Evolutionary conservation across 1,140 invertebrate species (phyloP).

Genomic region (Spodoptera litura): DNA sequence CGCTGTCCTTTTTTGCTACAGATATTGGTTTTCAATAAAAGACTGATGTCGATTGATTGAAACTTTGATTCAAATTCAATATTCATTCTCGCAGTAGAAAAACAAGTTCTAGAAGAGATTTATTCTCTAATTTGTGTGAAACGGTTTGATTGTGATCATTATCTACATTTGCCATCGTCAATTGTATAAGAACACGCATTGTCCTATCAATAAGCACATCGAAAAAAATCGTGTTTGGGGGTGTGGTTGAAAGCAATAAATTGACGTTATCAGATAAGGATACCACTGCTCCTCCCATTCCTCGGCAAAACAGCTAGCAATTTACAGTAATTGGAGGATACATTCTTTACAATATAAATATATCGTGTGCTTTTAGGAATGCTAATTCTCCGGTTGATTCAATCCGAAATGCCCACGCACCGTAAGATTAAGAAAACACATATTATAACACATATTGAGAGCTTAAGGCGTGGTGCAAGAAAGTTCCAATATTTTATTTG

Average conservation of each 20-base stretch:
- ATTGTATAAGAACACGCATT: no score
- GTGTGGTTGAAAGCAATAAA: constrained; percentile 18
- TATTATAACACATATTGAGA: constrained; percentile 8
- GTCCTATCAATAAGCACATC: background rate
- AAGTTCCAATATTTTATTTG: constrained; percentile 14
- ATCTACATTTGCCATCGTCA: no score
- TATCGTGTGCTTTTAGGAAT: constrained; percentile 5
- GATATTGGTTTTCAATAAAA: no score
- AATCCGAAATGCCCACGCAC: background rate
- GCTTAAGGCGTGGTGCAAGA: background rate
- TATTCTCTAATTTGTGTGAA: no score
- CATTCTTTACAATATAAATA: background rate
- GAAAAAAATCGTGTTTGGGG: constrained; percentile 10
- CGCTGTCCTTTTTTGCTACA: no score
- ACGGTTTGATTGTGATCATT: no score
- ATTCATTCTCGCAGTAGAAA: no score
- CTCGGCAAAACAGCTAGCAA: background rate
- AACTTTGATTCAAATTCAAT: no score
- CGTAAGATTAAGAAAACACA: background rate
- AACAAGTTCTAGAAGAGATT: no score
- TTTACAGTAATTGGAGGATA: background rate
- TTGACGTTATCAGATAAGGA: constrained; percentile 7
- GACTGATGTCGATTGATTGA: no score
- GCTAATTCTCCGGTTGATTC: constrained; percentile 9
- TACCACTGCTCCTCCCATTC: background rate